Percentiles rank a stretch among this genome's conserved stretches.
phyloP scores from a whole-genome alignment of 2,113 vertebrate species.

The Brachyistius frenatus region DNA sequence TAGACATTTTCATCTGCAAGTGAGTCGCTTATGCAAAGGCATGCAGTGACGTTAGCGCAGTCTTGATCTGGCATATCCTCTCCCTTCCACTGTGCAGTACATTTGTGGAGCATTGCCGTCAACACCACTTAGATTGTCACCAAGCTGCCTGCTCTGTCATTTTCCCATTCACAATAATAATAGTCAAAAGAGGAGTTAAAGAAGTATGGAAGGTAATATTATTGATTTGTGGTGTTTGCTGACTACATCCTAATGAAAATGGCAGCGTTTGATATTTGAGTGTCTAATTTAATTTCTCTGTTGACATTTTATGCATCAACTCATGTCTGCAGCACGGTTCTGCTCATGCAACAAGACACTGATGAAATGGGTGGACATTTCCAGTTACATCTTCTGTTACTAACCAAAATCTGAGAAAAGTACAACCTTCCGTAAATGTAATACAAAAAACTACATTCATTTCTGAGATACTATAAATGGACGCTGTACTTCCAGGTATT shows the following conservation, averaged over 20 bases:
- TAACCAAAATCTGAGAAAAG: neutral
- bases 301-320: constrained; percentile 32
- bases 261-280: constrained; percentile 30
- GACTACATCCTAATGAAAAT: constrained; percentile 34
- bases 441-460: neutral
- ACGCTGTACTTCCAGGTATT: constrained; percentile 1
- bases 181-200: constrained; percentile 5
- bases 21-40: constrained; percentile 52
- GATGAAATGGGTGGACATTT: constrained; percentile 45
- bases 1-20: constrained; percentile 64
- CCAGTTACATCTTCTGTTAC: neutral
- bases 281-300: constrained; percentile 26
- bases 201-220: constrained; percentile 41
- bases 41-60: constrained; percentile 26
- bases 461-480: neutral
- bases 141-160: constrained; percentile 30
- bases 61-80: constrained; percentile 47
- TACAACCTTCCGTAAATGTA: too few relatives aligned
- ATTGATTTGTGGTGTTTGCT: constrained; percentile 35
- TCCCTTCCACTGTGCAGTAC: constrained; percentile 40
- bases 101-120: constrained; percentile 39
- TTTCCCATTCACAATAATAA: constrained; percentile 40
- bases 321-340: neutral
- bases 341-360: constrained; percentile 9
- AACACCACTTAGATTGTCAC: constrained; percentile 39